Conservation (phyloP, 2,797 vertebrate species). For the Mycteria americana region DNA sequence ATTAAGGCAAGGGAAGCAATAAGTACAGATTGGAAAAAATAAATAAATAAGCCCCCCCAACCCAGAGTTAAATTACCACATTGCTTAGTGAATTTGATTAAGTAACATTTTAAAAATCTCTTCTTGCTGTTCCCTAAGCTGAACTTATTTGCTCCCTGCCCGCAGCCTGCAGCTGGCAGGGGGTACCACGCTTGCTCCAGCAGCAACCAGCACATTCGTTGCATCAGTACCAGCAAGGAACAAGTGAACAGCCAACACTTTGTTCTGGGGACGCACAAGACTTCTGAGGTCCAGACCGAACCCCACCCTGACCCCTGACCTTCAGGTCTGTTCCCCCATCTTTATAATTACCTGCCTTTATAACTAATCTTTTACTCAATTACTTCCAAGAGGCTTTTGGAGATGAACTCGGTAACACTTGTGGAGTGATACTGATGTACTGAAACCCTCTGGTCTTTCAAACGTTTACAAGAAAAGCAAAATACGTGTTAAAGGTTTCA, state of each 20-base stretch:
- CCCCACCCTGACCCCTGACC: background rate
- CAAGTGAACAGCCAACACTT: rapidly evolving
- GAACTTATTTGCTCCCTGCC: background rate
- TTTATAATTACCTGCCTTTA: background rate
- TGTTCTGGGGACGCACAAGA: background rate
- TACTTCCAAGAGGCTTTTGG: background rate
- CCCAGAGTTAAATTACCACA: no score
- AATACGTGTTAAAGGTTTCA: background rate
- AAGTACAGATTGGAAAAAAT: background rate
- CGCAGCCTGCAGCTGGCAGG: background rate
- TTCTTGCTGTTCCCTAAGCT: background rate
- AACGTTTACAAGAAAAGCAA: background rate
- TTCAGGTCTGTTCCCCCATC: background rate
- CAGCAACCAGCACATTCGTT: background rate
- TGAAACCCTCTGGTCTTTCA: background rate
- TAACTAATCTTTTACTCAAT: background rate
- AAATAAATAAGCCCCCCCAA: background rate
- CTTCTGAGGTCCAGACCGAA: background rate
- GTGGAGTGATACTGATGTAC: background rate
- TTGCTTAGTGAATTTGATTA: background rate
- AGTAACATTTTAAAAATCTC: background rate
- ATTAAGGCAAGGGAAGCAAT: background rate
- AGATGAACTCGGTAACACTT: background rate
- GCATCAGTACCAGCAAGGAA: background rate
- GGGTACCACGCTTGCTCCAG: background rate